Base-by-base conservation (phyloP, 2,797 vertebrate species). In the Ctenochaetus hawaiiensis region DNA sequence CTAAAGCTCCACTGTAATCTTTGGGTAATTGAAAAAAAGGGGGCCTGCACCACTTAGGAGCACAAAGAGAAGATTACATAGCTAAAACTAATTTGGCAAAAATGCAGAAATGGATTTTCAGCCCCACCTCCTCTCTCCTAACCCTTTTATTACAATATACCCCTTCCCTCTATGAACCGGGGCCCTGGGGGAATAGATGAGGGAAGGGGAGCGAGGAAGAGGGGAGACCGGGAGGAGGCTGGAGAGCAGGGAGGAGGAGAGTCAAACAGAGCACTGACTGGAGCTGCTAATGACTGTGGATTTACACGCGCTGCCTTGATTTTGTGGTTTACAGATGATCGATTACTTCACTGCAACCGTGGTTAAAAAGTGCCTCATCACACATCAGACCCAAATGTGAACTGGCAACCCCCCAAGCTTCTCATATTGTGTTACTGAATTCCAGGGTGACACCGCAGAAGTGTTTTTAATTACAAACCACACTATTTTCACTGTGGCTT, bases 51-150 rank as follows among this genome's bases (percentile, higher is more conserved):
- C 94, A 95, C 94, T 96, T 95, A 95, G 91, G 84, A 93, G 89
- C 94, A 96, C 94, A 95, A 96, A 95, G 94, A 95, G 92, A 94
- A 95, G 95, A 96, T 96, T 96, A 96, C 94, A 95, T 94, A 93
- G 93, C 94, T 94, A 94, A 95, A 95, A 94, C 95, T 95, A 94
- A 95, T 95, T 96, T 95, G 92, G 93, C 90, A 92, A 94, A 94
- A 94, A 95, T 92, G 89, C 86, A 93, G 92, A 95, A 94, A 96
- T 96, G 90, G 94, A 95, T 95, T 95, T 95, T 94, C 90, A 82
- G 85, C 82, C 86, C 90, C 92, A 84, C 92, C 90, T 88, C 86
- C 82, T 90, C 77, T 83, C 81, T 78, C 80, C 86, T 81, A 88
- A 85, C 86, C 88, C 91, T 82, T 90, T 92, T 92, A 92, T 92